phyloP scores from a whole-genome alignment of 2,888 invertebrate genomes.

The Polydrusus cervinus region DNA sequence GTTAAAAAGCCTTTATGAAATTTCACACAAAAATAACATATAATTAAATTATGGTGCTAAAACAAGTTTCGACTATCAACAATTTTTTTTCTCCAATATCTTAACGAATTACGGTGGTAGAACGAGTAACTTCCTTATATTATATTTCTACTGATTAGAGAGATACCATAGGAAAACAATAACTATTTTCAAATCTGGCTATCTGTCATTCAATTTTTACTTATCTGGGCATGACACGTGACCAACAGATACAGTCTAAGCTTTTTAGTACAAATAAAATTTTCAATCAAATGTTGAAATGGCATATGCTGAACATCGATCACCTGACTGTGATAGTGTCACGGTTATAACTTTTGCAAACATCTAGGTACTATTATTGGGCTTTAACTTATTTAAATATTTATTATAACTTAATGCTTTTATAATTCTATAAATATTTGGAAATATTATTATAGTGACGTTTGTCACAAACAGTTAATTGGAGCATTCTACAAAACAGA shows the following conservation, averaged over 20 bases:
- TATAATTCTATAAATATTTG: neutral
- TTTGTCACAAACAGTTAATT: conserved; percentile 7
- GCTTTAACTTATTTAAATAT: conserved; percentile 10
- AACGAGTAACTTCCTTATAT: no score
- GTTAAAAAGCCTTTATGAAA: no score
- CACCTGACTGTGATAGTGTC: conserved; percentile 19
- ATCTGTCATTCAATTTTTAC: neutral
- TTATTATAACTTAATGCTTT: neutral
- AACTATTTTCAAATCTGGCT: neutral
- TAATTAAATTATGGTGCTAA: no score
- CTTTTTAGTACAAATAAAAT: conserved; percentile 9
- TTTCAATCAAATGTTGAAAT: conserved; percentile 5
- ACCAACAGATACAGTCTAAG: neutral
- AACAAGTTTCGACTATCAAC: no score
- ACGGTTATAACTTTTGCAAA: conserved; percentile 1
- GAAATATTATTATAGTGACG: neutral
- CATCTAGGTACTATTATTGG: neutral
- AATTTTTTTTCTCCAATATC: no score
- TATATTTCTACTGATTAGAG: no score
- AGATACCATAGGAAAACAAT: neutral
- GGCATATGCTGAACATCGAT: conserved; percentile 17
- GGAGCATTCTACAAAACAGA: conserved; percentile 20
- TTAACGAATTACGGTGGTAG: no score
- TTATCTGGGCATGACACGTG: conserved; percentile 11
- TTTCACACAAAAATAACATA: no score